Conservation (phyloP, 1,140 invertebrate genomes). For the Cecropterus lyciades region DNA sequence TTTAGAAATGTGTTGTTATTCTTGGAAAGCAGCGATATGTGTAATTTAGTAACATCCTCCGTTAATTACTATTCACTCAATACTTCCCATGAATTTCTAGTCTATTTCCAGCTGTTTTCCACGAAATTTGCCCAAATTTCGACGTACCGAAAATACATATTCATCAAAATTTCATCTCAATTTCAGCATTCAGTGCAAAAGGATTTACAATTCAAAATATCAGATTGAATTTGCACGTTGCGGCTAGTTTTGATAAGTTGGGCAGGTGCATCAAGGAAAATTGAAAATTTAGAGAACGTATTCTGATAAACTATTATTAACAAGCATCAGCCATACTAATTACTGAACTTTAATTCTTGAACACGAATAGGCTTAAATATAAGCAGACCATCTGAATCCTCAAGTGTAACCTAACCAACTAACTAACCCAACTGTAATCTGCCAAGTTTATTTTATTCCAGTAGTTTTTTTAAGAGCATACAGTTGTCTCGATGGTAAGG, state of each 20-base stretch:
- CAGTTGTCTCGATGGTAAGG: no score
- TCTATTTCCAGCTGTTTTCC: not conserved
- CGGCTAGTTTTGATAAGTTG: conserved; percentile 16
- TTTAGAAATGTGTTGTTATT: no score
- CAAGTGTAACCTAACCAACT: no score
- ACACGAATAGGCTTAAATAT: no score
- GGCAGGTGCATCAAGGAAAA: not conserved
- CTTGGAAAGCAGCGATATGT: no score
- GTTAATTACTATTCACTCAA: not conserved
- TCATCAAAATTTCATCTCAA: conserved; percentile 30
- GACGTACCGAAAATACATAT: conserved; percentile 16
- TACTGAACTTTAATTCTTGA: no score
- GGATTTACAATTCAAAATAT: conserved; percentile 33
- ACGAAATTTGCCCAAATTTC: not conserved
- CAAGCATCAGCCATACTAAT: no score
- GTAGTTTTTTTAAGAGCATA: no score
- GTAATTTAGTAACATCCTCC: not conserved
- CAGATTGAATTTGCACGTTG: conserved; percentile 22
- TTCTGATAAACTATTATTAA: no score
- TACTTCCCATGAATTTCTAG: not conserved
- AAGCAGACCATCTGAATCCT: no score
- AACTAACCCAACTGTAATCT: no score
- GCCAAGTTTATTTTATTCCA: no score
- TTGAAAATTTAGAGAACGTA: not conserved
- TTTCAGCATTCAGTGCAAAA: conserved; percentile 13